Evolutionary conservation across 2,888 invertebrate species (phyloP), one percentile per base, ranked within the genome.

Genomic region (Melanargia galathea): DNA sequence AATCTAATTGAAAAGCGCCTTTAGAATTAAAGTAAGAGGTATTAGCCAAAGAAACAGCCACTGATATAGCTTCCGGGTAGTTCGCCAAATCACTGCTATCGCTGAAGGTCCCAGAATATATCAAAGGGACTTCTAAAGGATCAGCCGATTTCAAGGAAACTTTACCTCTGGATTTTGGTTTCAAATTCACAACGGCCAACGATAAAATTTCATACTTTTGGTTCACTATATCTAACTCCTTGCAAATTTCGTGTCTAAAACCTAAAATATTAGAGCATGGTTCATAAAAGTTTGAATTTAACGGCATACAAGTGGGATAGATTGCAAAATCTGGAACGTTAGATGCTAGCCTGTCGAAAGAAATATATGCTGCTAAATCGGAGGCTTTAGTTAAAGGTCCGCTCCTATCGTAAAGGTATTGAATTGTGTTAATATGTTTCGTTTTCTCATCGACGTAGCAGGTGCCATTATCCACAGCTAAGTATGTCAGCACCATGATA

Each of bases 261-360:
- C 85, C 84, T 4, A 86, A 52, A 13, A 77, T 58, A 1, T 64
- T 65, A 0, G 68, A 5, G 52, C 89, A 90, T 0, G 73, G 67
- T 0, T 73, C 58, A 55, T 79, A 79, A 57, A 81, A 79, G 0
- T 71, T 58, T 2, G 69, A 68, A 2, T 69, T 67, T 6, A 71
- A 61, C 0, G 84, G 75, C 24, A 78, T 62, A 58, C 89, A 89
- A 2, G 77, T 70, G 0, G 89, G 87, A 49, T 88, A 89, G 33
- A 87, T 78, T 0, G 79, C 86, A 57, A 86, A 87, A 51, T 88
- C 82, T 0, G 90, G 87, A 1, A 79, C 73, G 18, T 79, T 78
- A 0, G 71, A 63, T 0, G 63, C 18, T 1, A 69, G 69, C 2
- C 64, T 65, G 1, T 73, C 71, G 38, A 80, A 67, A 1, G 82